A percentile compares a stretch with the other conserved stretches of the same genome.
Conservation (phyloP, 2,113 vertebrate species). For the Peucedramus taeniatus region DNA sequence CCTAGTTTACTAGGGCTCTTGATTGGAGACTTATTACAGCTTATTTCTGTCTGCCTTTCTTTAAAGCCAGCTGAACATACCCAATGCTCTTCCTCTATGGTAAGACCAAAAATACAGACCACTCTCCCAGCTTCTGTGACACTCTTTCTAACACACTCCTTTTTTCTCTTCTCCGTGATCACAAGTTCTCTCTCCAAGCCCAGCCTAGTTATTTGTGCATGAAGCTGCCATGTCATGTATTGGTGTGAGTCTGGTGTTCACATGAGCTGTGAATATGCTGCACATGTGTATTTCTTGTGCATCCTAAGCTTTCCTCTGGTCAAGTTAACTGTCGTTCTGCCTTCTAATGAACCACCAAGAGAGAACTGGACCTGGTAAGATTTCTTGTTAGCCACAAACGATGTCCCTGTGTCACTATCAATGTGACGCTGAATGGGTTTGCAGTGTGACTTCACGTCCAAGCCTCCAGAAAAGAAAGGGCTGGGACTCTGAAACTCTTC, state of each 20-base stretch:
- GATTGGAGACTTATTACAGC: constrained; percentile 82
- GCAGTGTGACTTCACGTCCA: background rate
- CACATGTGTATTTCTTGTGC: constrained; percentile 67
- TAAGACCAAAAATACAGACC: constrained; percentile 91
- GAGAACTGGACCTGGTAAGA: constrained; percentile 69
- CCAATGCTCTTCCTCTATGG: constrained; percentile 96
- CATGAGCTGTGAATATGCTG: constrained; percentile 68
- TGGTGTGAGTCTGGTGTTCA: constrained; percentile 73
- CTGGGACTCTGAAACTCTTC: background rate
- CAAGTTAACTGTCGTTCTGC: constrained; percentile 63
- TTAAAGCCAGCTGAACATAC: constrained; percentile 99
- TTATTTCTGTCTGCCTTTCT: constrained; percentile 99
- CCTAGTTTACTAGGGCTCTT: constrained; percentile 65
- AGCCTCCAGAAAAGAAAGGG: background rate
- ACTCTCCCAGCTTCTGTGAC: constrained; percentile 72
- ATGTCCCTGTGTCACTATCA: background rate
- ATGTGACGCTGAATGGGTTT: background rate
- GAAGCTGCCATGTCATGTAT: constrained; percentile 65
- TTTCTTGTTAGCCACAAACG: constrained; percentile 59
- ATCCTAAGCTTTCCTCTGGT: constrained; percentile 68
- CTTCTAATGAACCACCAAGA: constrained; percentile 67
- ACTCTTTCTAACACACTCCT: constrained; percentile 67
- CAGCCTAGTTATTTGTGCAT: constrained; percentile 74
- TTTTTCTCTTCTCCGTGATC: constrained; percentile 50
- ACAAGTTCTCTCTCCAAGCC: constrained; percentile 66